Base-by-base conservation (phyloP, 2,113 vertebrate genomes). In the Dasypus novemcinctus region DNA sequence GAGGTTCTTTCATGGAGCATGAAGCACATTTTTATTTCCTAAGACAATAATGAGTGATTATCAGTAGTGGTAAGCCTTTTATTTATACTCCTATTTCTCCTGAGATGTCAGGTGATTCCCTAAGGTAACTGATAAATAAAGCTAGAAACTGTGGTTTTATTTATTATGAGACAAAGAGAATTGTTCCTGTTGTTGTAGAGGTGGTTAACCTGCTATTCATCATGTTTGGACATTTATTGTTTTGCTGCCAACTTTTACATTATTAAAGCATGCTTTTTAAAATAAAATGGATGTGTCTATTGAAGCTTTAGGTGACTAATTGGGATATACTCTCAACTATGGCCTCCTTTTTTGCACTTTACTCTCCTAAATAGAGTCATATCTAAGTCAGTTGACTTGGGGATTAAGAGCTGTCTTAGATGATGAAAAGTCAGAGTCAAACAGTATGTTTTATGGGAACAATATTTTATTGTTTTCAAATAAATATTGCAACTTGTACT, bases 401-500 rank as follows among this genome's bases (percentile, higher is more conserved):
- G 38, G 33, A 9, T 57, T 88, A 89, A 90, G 15, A 90, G 4
- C 13, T 93, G 52, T 38, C 74, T 33, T 10, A 80, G 7, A 66
- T 88, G 21, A 93, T 66, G n/a, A 88, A 95, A 94, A 71, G 6
- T 85, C 66, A 91, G 33, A 71, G 7, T 33, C 25, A 94, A 88
- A 88, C 63, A 79, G 36, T 69, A 43, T 3, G 14, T 85, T 69
- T 95, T 43, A 61, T 3, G 63, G 33, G 5, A 74, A 76, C 31
- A 71, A 17, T 81, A 79, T 66, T 91, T 91, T 69, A 80, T 79
- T 74, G 8, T 83, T 96, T 94, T 80, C 49, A 95, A 92, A 87
- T 92, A 91, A 93, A 92, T 91, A 86, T 41, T 94, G 63, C 31
- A 71, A 31, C n/a, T 90, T 91, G 64, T 89, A 95, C 52, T 88